Evolutionary conservation across 2,113 vertebrate species (phyloP).

Genomic region (Tringa solitaria): DNA sequence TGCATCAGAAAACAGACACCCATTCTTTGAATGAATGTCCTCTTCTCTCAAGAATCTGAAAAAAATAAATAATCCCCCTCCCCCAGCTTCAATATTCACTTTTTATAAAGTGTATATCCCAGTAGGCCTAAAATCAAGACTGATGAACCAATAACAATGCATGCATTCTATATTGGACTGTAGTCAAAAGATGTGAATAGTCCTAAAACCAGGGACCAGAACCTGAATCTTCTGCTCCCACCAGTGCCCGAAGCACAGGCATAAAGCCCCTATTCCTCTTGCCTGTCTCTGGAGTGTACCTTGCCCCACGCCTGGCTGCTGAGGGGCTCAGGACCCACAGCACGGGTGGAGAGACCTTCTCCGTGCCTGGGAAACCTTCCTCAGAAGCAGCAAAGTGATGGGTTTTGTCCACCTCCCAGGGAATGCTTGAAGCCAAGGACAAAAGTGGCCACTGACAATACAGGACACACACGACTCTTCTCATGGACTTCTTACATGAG

Average conservation of each 20-base stretch:
- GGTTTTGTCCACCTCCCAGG: background rate
- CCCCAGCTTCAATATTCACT: background rate
- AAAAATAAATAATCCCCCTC: background rate
- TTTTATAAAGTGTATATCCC: background rate
- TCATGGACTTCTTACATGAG: accelerated
- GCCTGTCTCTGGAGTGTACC: background rate
- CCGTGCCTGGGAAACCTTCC: background rate
- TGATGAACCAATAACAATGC: background rate
- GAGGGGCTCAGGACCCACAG: background rate
- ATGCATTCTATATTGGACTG: background rate
- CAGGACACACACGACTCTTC: background rate
- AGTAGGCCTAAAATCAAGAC: background rate
- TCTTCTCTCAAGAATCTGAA: background rate
- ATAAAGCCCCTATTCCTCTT: background rate
- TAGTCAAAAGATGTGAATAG: background rate
- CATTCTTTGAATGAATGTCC: background rate
- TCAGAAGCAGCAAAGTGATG: background rate
- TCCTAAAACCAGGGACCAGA: background rate
- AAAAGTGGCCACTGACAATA: background rate
- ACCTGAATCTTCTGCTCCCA: background rate
- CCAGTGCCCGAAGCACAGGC: background rate
- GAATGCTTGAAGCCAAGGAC: background rate
- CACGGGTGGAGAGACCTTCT: background rate
- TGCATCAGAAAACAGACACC: background rate
- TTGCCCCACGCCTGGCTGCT: background rate